phyloP scores from a whole-genome alignment of 2,113 vertebrate genomes.

The Gasterosteus nipponicus region DNA sequence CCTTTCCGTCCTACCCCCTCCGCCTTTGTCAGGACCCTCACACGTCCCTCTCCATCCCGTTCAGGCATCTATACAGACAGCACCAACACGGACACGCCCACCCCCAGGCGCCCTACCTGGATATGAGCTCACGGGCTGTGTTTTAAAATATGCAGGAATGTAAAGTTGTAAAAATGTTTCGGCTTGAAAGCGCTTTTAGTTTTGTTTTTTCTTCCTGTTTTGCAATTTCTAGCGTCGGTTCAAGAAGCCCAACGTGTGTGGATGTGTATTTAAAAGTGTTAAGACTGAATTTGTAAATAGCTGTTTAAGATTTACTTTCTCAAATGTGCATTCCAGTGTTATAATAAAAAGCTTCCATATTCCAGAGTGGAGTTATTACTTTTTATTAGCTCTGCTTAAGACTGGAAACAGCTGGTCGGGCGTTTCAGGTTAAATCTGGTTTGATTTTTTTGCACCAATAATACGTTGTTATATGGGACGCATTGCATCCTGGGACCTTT shows the following conservation, averaged over 20 bases:
- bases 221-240: slow-evolving; percentile 43
- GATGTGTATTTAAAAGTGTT: background rate
- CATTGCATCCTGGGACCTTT: too few relatives aligned
- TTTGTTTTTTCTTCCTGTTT: background rate
- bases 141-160: slow-evolving; percentile 46
- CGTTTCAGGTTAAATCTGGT: too few relatives aligned
- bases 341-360: slow-evolving; percentile 8
- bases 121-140: slow-evolving; percentile 70
- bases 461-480: too few relatives aligned
- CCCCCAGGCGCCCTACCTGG: slow-evolving; percentile 76
- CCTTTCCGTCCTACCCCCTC: slow-evolving; percentile 80
- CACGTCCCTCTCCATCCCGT: slow-evolving; percentile 76
- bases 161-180: slow-evolving; percentile 1
- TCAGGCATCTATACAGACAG: slow-evolving; percentile 80
- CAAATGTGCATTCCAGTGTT: slow-evolving; percentile 51
- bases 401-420: too few relatives aligned
- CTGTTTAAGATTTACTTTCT: slow-evolving; percentile 34
- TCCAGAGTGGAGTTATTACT: slow-evolving; percentile 8
- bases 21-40: slow-evolving; percentile 79
- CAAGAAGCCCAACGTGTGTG: slow-evolving; percentile 4
- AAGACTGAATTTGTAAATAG: slow-evolving; percentile 59
- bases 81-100: slow-evolving; percentile 73
- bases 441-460: too few relatives aligned
- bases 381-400: background rate
- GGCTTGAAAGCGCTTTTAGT: slow-evolving; percentile 55